Evolutionary conservation across 2,888 invertebrate species (phyloP), one percentile per base, ranked within the genome.

Genomic region (Acanthosepion esculentum): DNA sequence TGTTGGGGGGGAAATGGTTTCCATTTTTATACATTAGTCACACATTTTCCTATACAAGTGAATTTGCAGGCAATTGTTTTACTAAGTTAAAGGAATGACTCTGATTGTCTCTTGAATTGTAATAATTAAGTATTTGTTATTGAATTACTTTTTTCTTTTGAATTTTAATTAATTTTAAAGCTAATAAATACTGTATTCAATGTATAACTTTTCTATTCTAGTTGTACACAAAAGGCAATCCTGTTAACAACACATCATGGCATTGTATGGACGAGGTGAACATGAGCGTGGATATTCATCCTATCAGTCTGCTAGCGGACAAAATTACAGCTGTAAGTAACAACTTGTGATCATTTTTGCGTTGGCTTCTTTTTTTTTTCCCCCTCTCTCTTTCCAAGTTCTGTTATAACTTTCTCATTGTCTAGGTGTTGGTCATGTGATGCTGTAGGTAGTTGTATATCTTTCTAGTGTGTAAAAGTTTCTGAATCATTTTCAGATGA

Each of bases 191-290:
- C 50, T 23, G 23, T 64, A 64, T 64, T 64, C 2, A 41, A 41
- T 41, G 41, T 41, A 41, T 41, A 41, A 1, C 20, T 33, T 78
- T 78, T 78, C n/a, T 78, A 78, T 78, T 78, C 12, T 33, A n/a
- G 78, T 78, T 78, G n/a, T n/a, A 78, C n/a, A 78, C 78, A 33
- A 78, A 78, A 78, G 33, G 10, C n/a, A n/a, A 33, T 78, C 78
- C 78, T 78, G n/a, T 78, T 78, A 78, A 15, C n/a, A 78, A n/a
- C 78, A 78, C 78, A 78, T 55, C 94, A 96, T 96, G 96, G 96
- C 96, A 91, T 96, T 96, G 26, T 96, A 96, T 95, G 96, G 96
- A 29, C 96, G 96, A 95, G 96, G 96, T 64, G 96, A 95, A 48
- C 96, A 96, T 95, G 96, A 96, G 15, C 64, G 29, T 94, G 96